Conservation (phyloP, 2,797 vertebrate genomes). For the Malurus leucopterus region DNA sequence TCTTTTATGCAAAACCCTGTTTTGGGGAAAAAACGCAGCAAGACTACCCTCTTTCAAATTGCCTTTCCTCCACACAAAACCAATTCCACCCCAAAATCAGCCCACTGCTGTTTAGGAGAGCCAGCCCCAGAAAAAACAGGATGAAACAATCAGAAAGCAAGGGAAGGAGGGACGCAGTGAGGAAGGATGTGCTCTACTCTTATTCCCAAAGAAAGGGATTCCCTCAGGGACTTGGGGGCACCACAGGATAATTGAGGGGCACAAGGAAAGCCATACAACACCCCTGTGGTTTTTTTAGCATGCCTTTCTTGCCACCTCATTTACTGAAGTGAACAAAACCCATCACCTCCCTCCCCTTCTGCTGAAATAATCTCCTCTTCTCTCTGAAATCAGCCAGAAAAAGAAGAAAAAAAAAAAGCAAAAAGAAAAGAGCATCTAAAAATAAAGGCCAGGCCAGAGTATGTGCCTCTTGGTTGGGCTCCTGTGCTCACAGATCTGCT, state of each 20-base stretch:
- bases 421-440: slow-evolving; percentile 66
- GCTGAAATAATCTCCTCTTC: slow-evolving; percentile 57
- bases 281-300: background rate
- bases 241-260: background rate
- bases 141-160: background rate
- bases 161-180: background rate
- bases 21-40: background rate
- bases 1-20: background rate
- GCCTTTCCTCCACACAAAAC: background rate
- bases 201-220: background rate
- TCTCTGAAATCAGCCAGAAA: slow-evolving; percentile 47
- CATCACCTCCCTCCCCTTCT: background rate
- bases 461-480: slow-evolving; percentile 76
- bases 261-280: background rate
- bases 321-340: slow-evolving; percentile 33
- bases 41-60: background rate
- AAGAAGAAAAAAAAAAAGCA: background rate
- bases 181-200: background rate
- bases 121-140: background rate
- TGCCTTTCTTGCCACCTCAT: slow-evolving; percentile 21
- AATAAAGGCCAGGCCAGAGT: slow-evolving; percentile 73
- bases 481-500: slow-evolving; percentile 79
- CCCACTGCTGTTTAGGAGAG: accelerated
- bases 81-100: background rate
- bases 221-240: background rate